Percentiles rank a stretch among this genome's conserved stretches.
These are phyloP conservation scores for Sacculina carcini DNA, from an alignment of 2,888 invertebrate genomes.

Conservation along the genomic window DNA sequence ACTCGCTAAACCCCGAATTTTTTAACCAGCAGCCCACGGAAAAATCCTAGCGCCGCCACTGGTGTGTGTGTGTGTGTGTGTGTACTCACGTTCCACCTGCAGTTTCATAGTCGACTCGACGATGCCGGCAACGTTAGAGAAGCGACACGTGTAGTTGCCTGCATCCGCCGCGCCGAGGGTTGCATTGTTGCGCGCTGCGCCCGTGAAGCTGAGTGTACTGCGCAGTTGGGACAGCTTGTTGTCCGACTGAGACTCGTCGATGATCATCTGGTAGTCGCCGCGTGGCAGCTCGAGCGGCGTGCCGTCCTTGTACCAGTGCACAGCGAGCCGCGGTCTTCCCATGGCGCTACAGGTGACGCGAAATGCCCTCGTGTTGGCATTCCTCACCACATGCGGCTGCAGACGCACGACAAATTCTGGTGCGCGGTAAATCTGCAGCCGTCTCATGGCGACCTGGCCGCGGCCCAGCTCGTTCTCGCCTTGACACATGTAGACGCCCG, in stretches of 20 bases:
- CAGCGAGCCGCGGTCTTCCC: constrained; percentile 58
- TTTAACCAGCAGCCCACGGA: too few relatives aligned
- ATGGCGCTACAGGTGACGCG: constrained; percentile 54
- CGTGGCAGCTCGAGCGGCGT: constrained; percentile 44
- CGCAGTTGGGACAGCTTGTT: constrained; percentile 57
- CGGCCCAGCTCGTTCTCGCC: constrained; percentile 68
- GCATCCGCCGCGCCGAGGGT: constrained; percentile 36
- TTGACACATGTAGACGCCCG: constrained; percentile 69
- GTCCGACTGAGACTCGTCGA: constrained; percentile 43
- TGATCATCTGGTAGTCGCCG: constrained; percentile 50
- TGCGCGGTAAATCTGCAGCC: constrained; percentile 61
- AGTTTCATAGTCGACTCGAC: constrained; percentile 70
- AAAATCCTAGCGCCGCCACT: too few relatives aligned
- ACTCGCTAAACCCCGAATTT: too few relatives aligned
- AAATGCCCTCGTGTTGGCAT: constrained; percentile 9
- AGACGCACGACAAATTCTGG: constrained; percentile 57
- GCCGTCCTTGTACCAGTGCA: constrained; percentile 52
- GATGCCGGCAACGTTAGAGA: constrained; percentile 65
- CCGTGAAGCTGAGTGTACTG: constrained; percentile 17
- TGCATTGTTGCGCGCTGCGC: constrained; percentile 15
- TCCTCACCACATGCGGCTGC: constrained; percentile 21
- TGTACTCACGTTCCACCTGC: constrained; percentile 64
- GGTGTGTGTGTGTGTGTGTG: too few relatives aligned
- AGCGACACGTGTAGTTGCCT: constrained; percentile 61
- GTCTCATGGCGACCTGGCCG: constrained; percentile 56